Conservation (phyloP, 2,113 vertebrate genomes). For the Nymphicus hollandicus region DNA sequence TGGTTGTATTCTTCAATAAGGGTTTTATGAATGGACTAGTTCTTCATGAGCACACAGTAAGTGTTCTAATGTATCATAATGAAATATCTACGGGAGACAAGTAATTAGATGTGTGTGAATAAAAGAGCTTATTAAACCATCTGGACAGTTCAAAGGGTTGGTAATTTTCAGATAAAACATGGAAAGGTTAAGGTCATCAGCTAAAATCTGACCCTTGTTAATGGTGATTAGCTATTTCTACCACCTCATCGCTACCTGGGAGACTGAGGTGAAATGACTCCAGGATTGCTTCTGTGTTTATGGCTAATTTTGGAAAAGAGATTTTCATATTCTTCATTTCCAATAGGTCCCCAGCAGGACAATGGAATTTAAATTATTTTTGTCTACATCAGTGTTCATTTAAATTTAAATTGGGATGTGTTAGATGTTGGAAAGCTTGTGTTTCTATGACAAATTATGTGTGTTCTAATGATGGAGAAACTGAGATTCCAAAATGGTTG, state of each 20-base stretch:
- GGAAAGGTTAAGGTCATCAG: neutral
- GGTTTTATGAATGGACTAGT: neutral
- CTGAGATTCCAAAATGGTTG: neutral
- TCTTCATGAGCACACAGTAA: neutral
- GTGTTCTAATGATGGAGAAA: neutral
- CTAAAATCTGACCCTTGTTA: conserved; percentile 28
- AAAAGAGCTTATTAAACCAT: conserved; percentile 19
- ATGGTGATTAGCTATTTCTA: neutral
- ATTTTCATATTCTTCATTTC: neutral
- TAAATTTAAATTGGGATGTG: neutral
- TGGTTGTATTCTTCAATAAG: neutral
- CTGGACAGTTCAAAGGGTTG: conserved; percentile 29
- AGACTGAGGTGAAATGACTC: neutral
- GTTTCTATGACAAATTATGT: neutral
- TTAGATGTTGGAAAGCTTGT: neutral
- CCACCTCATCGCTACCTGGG: neutral
- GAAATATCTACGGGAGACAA: conserved; percentile 39
- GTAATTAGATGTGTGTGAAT: conserved; percentile 25
- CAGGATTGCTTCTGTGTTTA: neutral
- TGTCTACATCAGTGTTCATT: neutral
- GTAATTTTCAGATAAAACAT: conserved; percentile 4
- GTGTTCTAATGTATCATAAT: neutral
- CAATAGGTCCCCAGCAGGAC: neutral
- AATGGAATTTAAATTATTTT: neutral
- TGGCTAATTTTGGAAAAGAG: neutral